Percentiles rank a stretch among this genome's conserved stretches.
These are phyloP conservation scores for Falco rusticolus DNA, from an alignment of 2,797 vertebrate genomes.

Conservation along the genomic window DNA sequence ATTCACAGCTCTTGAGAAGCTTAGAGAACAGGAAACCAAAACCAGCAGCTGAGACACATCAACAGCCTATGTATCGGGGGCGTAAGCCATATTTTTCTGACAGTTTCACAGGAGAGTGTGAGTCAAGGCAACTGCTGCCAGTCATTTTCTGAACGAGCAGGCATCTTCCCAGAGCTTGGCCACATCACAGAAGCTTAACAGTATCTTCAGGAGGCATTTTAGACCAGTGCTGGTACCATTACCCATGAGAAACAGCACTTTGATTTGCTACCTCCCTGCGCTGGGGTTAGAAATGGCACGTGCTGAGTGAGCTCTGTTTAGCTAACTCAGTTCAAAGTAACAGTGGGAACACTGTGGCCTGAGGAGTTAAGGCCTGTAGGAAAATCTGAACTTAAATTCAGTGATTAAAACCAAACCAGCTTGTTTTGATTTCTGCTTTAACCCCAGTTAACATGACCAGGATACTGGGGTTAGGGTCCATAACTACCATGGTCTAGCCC, in stretches of 20 bases:
- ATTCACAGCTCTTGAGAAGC: not conserved
- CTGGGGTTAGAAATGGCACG: not conserved
- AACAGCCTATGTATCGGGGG: not conserved
- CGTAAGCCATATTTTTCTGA: conserved; percentile 4
- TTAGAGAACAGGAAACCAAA: conserved; percentile 23
- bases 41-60: conserved; percentile 28
- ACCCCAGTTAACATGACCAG: rapidly evolving
- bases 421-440: not conserved
- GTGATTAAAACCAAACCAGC: not conserved
- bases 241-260: not conserved
- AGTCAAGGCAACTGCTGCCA: conserved; percentile 27
- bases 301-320: not conserved
- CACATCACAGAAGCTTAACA: not conserved
- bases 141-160: not conserved
- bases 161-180: not conserved
- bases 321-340: not conserved
- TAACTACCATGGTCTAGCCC: not conserved
- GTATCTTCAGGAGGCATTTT: not conserved
- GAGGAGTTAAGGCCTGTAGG: not conserved
- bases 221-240: not conserved
- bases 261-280: rapidly evolving
- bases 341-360: not conserved
- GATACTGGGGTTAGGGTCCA: not conserved
- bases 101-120: conserved; percentile 13
- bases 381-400: not conserved